A percentile compares a stretch with the other conserved stretches of the same genome.
Conservation (phyloP, 2,797 vertebrate genomes). For the Alauda arvensis region DNA sequence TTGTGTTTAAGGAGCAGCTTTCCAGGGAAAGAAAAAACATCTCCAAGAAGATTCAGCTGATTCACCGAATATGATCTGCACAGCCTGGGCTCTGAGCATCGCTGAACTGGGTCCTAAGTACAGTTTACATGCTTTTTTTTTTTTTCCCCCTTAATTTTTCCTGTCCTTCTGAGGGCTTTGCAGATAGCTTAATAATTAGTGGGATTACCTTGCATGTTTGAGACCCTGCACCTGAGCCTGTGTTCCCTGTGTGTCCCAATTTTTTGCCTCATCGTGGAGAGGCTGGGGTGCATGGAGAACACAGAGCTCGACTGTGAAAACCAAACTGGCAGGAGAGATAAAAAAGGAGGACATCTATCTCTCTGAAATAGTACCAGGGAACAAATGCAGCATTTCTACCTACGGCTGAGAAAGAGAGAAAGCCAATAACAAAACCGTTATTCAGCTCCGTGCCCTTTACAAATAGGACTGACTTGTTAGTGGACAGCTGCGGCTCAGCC, state of each 20-base stretch:
- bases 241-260: neutral
- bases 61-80: neutral
- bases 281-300: neutral
- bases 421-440: conserved; percentile 51
- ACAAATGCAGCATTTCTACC: conserved; percentile 56
- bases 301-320: conserved; percentile 18
- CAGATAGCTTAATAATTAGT: neutral
- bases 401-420: conserved; percentile 32
- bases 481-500: conserved; percentile 46
- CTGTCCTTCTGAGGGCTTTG: neutral
- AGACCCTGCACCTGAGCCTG: neutral
- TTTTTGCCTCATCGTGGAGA: neutral
- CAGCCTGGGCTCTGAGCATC: neutral
- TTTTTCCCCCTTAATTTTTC: neutral
- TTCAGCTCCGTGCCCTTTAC: conserved; percentile 50
- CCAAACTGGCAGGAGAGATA: neutral
- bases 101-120: neutral
- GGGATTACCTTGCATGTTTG: neutral
- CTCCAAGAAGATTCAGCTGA: conserved; percentile 36
- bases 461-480: conserved; percentile 53
- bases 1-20: conserved; percentile 37
- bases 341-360: conserved; percentile 23
- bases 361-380: neutral
- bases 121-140: neutral
- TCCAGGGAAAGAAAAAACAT: conserved; percentile 39